These are phyloP conservation scores for Epirrita christyi DNA, from an alignment of 2,888 invertebrate species.

Conservation along the genomic window DNA sequence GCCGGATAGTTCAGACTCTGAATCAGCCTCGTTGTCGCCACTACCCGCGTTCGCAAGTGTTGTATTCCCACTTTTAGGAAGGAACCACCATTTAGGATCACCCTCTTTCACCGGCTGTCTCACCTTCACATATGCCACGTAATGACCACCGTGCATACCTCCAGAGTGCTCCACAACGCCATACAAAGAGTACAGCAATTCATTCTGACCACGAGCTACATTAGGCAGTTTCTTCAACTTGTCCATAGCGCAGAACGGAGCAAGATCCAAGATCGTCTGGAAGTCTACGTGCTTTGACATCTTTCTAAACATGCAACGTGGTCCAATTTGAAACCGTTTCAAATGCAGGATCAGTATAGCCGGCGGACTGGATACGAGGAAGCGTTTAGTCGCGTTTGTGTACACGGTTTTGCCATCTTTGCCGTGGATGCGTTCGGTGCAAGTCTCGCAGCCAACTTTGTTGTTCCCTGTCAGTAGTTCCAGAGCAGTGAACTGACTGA, in stretches of 20 bases:
- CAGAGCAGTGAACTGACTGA: constrained; percentile 95
- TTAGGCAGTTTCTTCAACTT: constrained; percentile 86
- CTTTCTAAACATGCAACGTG: constrained; percentile 91
- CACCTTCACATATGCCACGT: constrained; percentile 97
- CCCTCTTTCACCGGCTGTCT: constrained; percentile 85
- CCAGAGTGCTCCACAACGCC: constrained; percentile 98
- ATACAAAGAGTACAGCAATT: constrained; percentile 94
- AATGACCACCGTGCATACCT: constrained; percentile 92
- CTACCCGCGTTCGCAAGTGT: constrained; percentile 73
- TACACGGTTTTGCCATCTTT: constrained; percentile 90
- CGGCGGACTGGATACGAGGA: constrained; percentile 95
- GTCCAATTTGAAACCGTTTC: constrained; percentile 96
- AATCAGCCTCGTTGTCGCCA: constrained; percentile 76
- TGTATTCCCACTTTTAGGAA: constrained; percentile 86
- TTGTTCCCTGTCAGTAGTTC: constrained; percentile 96
- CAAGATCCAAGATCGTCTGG: constrained; percentile 92
- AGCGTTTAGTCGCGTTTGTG: constrained; percentile 93
- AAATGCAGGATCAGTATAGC: constrained; percentile 97
- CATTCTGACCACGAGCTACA: constrained; percentile 85
- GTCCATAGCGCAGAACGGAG: constrained; percentile 93
- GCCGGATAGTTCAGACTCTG: constrained; percentile 83
- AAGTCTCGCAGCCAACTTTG: constrained; percentile 96
- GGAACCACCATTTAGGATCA: constrained; percentile 90
- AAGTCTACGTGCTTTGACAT: constrained; percentile 94
- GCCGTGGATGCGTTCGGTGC: constrained; percentile 90